Percentiles rank a stretch among this genome's conserved stretches.
Evolutionary conservation across 1,140 invertebrate species (phyloP).

Genomic region (Calliopsis andreniformis): DNA sequence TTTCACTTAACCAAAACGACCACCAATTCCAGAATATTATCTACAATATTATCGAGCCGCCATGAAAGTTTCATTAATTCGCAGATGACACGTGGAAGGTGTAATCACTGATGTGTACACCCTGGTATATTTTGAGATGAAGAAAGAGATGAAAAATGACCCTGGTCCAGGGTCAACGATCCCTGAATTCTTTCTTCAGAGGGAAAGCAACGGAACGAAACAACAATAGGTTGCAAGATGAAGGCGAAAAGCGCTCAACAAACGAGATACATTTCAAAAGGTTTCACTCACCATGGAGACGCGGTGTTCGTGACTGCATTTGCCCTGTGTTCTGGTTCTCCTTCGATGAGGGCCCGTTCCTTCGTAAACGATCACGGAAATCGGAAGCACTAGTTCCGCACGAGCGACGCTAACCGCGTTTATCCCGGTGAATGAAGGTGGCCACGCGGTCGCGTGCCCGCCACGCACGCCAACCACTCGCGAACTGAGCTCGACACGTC

Average conservation of each 20-base stretch:
- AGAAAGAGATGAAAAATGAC: too few relatives aligned
- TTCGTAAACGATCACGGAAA: conserved; percentile 49
- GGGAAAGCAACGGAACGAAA: neutral
- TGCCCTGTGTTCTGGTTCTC: neutral
- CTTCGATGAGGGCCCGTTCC: conserved; percentile 15
- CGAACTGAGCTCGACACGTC: neutral
- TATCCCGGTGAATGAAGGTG: neutral
- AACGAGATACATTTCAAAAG: too few relatives aligned
- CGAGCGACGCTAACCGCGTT: conserved; percentile 34
- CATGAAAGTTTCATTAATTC: neutral
- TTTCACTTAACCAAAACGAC: conserved; percentile 28
- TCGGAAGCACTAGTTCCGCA: conserved; percentile 57
- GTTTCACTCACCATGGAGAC: conserved; percentile 21
- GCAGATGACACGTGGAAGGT: neutral
- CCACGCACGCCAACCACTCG: conserved; percentile 15
- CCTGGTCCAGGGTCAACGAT: neutral
- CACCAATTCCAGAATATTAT: conserved; percentile 53
- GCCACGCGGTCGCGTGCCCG: conserved; percentile 32
- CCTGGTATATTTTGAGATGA: too few relatives aligned
- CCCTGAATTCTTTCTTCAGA: neutral
- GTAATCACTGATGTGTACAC: neutral
- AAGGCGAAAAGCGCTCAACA: too few relatives aligned
- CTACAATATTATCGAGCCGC: conserved; percentile 38
- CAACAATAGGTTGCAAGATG: conserved; percentile 5
- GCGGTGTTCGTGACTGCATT: conserved; percentile 25